These are phyloP conservation scores for Agriopis aurantiaria DNA, from an alignment of 2,888 invertebrate genomes.

Conservation along the genomic window DNA sequence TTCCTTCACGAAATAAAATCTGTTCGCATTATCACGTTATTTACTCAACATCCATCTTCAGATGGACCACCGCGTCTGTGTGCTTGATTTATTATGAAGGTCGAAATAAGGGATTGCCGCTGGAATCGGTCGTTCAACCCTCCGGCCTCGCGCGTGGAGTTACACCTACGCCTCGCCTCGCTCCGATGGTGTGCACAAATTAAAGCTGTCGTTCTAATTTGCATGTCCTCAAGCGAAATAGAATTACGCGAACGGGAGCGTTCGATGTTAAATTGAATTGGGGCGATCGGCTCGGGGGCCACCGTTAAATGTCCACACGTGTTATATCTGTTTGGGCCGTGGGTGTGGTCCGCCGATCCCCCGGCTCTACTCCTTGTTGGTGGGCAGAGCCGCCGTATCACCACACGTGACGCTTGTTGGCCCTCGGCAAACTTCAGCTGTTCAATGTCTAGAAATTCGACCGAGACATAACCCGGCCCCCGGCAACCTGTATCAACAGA, in stretches of 20 bases:
- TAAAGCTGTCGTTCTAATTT: background rate
- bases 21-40: constrained; percentile 1
- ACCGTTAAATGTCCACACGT: background rate
- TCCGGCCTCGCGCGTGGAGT: constrained; percentile 6
- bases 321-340: background rate
- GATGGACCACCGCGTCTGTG: constrained; percentile 12
- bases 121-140: constrained; percentile 29
- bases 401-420: background rate
- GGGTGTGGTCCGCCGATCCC: background rate
- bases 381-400: background rate
- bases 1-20: background rate
- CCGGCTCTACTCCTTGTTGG: background rate
- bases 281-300: background rate
- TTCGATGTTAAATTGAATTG: background rate
- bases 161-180: constrained; percentile 3
- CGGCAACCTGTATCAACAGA: constrained; percentile 26
- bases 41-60: background rate
- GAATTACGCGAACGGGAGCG: background rate
- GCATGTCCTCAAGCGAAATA: background rate
- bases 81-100: constrained; percentile 39
- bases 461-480: background rate
- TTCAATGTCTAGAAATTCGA: background rate
- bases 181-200: constrained; percentile 1
- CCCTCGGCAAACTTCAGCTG: background rate
- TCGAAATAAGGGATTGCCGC: constrained; percentile 29